Evolutionary conservation across 2,797 vertebrate genomes (phyloP).

Genomic region (Acanthurus lineatus): DNA sequence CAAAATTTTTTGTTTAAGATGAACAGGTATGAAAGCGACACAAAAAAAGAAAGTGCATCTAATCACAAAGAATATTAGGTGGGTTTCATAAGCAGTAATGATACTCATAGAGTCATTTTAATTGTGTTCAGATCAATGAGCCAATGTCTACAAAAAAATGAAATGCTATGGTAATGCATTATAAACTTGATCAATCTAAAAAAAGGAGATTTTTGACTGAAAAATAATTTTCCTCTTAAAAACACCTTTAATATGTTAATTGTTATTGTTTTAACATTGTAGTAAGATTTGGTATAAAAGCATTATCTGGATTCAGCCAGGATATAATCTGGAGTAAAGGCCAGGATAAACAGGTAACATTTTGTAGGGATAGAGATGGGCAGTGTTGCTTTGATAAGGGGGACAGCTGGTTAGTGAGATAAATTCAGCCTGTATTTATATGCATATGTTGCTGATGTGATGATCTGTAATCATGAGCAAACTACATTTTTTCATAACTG

Average conservation of each 20-base stretch:
- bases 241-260: too few species aligned
- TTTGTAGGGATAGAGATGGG: constrained; percentile 3
- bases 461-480: too few species aligned
- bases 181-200: neutral
- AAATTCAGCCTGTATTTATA: too few species aligned
- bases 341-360: neutral
- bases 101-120: neutral
- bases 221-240: neutral
- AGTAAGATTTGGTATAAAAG: neutral
- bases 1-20: neutral
- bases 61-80: neutral
- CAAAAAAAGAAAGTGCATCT: neutral
- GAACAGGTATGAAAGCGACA: too few species aligned
- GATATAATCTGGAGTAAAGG: neutral
- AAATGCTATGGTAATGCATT: neutral
- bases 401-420: too few species aligned
- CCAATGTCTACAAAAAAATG: neutral
- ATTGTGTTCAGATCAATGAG: neutral
- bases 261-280: neutral
- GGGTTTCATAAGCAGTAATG: too few species aligned
- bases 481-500: too few species aligned
- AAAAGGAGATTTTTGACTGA: neutral
- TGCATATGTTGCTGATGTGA: too few species aligned
- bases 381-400: neutral
- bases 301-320: neutral